Conservation (phyloP, 2,888 invertebrate species). For the Petrophora chlorosata region DNA sequence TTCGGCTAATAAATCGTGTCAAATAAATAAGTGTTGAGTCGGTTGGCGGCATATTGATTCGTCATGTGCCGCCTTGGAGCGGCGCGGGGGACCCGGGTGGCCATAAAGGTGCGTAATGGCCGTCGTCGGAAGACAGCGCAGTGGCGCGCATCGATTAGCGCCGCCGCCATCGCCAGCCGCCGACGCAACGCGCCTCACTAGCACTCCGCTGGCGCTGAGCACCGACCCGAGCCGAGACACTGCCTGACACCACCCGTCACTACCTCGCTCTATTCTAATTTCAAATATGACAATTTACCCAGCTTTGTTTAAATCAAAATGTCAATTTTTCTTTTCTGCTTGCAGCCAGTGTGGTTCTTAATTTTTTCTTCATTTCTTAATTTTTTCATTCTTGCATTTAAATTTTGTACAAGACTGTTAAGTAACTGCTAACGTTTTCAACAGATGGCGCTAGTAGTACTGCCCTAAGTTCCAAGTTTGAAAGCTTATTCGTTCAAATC, state of each 20-base stretch:
- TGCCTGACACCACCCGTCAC: conserved; percentile 34
- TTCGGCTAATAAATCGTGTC: conserved; percentile 83
- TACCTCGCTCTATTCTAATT: conserved; percentile 9
- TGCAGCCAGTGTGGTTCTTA: neutral
- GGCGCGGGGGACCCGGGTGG: conserved; percentile 70
- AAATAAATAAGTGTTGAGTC: conserved; percentile 84
- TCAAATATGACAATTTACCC: too few relatives aligned
- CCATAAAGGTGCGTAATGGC: conserved; percentile 92
- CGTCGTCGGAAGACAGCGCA: conserved; percentile 87
- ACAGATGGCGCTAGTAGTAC: conserved; percentile 50
- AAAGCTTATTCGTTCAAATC: too few relatives aligned
- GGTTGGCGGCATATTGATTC: conserved; percentile 84
- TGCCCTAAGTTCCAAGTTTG: neutral
- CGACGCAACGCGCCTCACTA: conserved; percentile 67
- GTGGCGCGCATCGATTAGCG: conserved; percentile 88
- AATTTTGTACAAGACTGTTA: conserved; percentile 27
- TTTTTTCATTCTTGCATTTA: neutral
- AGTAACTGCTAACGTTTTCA: conserved; percentile 16
- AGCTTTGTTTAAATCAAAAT: neutral
- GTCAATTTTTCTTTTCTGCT: neutral
- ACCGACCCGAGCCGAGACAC: conserved; percentile 29
- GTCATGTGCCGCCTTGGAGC: conserved; percentile 81
- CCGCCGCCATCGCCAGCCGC: conserved; percentile 81
- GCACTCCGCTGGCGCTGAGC: conserved; percentile 27
- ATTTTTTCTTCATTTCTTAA: neutral